These are phyloP conservation scores for Chouioia cunea DNA, from an alignment of 2,888 invertebrate species.

Conservation along the genomic window DNA sequence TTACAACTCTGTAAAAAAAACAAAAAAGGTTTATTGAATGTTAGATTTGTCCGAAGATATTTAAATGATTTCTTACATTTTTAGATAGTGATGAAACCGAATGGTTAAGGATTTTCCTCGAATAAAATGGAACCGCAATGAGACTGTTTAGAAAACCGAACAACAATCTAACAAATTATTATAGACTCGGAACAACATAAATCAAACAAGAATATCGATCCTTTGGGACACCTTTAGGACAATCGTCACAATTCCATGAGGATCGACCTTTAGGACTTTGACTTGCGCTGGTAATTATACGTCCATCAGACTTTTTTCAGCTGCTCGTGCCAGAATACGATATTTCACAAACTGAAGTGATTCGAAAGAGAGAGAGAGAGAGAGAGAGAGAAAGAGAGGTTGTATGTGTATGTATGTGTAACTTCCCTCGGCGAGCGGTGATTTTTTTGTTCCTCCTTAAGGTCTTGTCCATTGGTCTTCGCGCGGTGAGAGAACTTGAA, in stretches of 20 bases:
- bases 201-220: no score
- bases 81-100: no score
- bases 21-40: constrained; percentile 29
- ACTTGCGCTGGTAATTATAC: constrained; percentile 11
- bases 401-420: no score
- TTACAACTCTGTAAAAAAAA: constrained; percentile 17
- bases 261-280: no score
- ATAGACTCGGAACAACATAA: no score
- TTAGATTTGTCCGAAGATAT: background rate
- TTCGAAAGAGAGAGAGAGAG: background rate
- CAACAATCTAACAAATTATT: no score
- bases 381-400: no score
- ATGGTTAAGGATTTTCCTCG: no score
- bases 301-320: background rate
- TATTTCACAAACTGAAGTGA: constrained; percentile 57
- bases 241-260: background rate
- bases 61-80: no score
- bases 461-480: constrained; percentile 39
- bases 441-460: constrained; percentile 61
- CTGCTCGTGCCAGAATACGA: constrained; percentile 61
- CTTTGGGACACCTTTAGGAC: background rate
- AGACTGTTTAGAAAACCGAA: no score
- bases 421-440: constrained; percentile 47
- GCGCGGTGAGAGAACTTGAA: constrained; percentile 50
- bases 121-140: no score